Base-by-base conservation (phyloP, 2,888 invertebrate genomes). In the Linnaemya vulpina region DNA sequence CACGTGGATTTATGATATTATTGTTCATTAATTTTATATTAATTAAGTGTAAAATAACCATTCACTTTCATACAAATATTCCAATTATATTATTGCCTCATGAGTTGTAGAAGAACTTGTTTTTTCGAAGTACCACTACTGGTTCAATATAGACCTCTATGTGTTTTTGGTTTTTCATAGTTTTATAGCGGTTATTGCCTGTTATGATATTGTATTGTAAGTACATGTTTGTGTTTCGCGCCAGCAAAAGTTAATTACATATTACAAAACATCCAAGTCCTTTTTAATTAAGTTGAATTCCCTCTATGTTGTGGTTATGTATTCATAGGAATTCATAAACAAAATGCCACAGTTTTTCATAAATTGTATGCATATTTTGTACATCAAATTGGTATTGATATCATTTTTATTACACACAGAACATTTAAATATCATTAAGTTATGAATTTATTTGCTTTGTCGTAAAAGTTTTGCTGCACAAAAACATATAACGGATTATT, bases 221-320 rank as follows among this genome's bases (percentile, higher is more conserved):
- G 30, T 65, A 13, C 20, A 25, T 76, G n/a, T 43, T 65, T 67
- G 58, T 15, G 10, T 25, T 51, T 62, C 38, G 9, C 51, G 43
- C 15, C 49, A 20, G 43, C n/a, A 60, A 60, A 78, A 62, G 77
- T 43, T 70, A 70, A 78, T 70, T 78, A 71, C 15, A 78, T 62
- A 30, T 62, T 62, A 20, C 11, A 20, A 70, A 78, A 17, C 40
- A 51, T 60, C 15, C 13, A 51, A 40, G 17, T 68, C 7, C 22
- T 20, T 67, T 51, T 25, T 70, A 70, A 77, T 77, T 60, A 51
- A 70, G 49, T 51, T 17, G 38, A 70, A 60, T 70, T 70, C 15
- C 2, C 49, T 53, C 25, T 67, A 17, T 51, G 40, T 20, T 35
- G n/a, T 20, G 40, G n/a, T 30, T 30, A 51, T 68, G 46, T 58